These are phyloP conservation scores for Bursaphelenchus mucronatus DNA, from an alignment of 1,140 invertebrate genomes.

Conservation along the genomic window DNA sequence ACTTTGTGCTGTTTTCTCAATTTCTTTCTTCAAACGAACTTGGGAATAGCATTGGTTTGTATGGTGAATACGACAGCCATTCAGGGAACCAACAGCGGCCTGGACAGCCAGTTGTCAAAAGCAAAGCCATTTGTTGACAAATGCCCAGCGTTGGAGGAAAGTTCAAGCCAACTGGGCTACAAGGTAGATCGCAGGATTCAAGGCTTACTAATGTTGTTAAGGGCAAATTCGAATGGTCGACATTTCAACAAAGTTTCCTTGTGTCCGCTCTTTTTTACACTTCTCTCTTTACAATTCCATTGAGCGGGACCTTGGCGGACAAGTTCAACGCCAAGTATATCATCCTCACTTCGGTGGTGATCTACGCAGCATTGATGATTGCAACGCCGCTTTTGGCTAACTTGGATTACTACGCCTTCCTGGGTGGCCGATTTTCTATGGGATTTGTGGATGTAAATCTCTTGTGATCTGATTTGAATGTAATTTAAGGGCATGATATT, in stretches of 20 bases:
- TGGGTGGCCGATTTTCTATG: background rate
- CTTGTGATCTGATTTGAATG: too few species aligned
- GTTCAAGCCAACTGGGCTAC: too few species aligned
- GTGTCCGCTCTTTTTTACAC: slow-evolving; percentile 4
- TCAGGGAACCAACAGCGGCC: too few species aligned
- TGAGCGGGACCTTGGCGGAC: slow-evolving; percentile 3
- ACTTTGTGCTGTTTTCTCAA: too few species aligned
- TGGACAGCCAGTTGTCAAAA: too few species aligned
- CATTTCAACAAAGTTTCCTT: slow-evolving; percentile 4
- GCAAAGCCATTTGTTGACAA: too few species aligned
- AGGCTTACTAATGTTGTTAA: too few species aligned
- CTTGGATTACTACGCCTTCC: slow-evolving; percentile 13
- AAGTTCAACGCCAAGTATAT: slow-evolving; percentile 13
- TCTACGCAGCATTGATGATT: background rate
- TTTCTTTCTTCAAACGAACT: too few species aligned
- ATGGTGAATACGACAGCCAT: too few species aligned
- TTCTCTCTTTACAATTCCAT: slow-evolving; percentile 1
- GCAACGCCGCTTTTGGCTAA: background rate
- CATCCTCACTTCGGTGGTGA: background rate
- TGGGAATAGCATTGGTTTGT: too few species aligned
- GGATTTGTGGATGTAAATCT: background rate
- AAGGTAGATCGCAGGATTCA: too few species aligned
- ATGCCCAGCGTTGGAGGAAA: too few species aligned
- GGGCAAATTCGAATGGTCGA: slow-evolving; percentile 15
- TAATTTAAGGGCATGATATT: slow-evolving; percentile 1